These are phyloP conservation scores for Andrena trimmerana DNA, from an alignment of 2,888 invertebrate genomes.

Conservation along the genomic window DNA sequence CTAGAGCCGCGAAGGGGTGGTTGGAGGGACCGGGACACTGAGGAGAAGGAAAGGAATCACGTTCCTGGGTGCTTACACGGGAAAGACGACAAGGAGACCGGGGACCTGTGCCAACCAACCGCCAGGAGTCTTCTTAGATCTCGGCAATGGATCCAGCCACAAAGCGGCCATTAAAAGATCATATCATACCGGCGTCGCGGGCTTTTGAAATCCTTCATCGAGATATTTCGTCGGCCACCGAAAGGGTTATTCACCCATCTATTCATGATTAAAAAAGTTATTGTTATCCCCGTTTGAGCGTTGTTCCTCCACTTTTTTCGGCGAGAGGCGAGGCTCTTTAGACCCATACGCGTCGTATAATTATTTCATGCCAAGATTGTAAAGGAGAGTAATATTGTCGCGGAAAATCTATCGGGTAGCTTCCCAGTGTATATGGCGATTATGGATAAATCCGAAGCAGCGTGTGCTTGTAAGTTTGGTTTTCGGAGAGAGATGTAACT, in stretches of 20 bases:
- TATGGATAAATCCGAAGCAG: too few species aligned
- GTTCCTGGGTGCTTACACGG: conserved; percentile 73
- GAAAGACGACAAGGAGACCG: conserved; percentile 75
- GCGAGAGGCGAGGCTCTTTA: neutral
- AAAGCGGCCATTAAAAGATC: conserved; percentile 85
- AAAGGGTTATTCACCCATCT: conserved; percentile 49
- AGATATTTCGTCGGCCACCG: conserved; percentile 63
- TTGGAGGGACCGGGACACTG: conserved; percentile 53
- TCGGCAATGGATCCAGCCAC: conserved; percentile 83
- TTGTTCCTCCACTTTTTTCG: neutral
- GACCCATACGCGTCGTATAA: too few species aligned
- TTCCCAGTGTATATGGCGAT: too few species aligned
- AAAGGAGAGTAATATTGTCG: too few species aligned
- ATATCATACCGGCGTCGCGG: conserved; percentile 80
- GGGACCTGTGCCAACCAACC: conserved; percentile 69
- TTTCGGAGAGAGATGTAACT: too few species aligned
- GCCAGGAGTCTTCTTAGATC: conserved; percentile 80
- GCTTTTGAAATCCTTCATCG: conserved; percentile 72
- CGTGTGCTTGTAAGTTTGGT: too few species aligned
- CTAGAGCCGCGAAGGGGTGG: conserved; percentile 17
- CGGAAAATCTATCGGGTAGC: too few species aligned
- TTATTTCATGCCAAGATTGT: too few species aligned
- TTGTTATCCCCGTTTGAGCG: conserved; percentile 17
- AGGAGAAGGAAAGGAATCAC: conserved; percentile 74
- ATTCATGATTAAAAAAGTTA: conserved; percentile 49